These are phyloP conservation scores for Lutjanus argentimaculatus DNA, from an alignment of 2,797 vertebrate genomes.

Conservation along the genomic window DNA sequence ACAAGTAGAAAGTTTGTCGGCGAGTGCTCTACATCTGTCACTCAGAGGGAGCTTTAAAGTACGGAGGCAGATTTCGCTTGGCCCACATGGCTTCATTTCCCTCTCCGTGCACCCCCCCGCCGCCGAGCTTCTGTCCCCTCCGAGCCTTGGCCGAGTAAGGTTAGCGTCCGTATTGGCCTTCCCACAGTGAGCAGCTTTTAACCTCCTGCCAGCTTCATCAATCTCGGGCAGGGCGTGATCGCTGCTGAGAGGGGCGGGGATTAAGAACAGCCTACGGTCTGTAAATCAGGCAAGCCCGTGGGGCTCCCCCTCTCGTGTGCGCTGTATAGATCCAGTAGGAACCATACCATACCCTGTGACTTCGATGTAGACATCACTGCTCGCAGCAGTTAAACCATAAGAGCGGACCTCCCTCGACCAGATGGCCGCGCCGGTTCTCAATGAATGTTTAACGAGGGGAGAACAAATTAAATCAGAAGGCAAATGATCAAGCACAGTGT, in stretches of 20 bases:
- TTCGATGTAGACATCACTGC: constrained; percentile 61
- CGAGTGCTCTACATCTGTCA: constrained; percentile 61
- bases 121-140: constrained; percentile 66
- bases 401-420: constrained; percentile 71
- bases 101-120: constrained; percentile 35
- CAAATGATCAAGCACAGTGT: constrained; percentile 77
- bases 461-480: constrained; percentile 81
- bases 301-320: constrained; percentile 45
- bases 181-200: constrained; percentile 84
- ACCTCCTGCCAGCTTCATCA: constrained; percentile 83
- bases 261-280: constrained; percentile 76
- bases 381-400: constrained; percentile 59
- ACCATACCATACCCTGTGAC: constrained; percentile 55
- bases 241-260: constrained; percentile 74
- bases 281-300: constrained; percentile 71
- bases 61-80: constrained; percentile 58
- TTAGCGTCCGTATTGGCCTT: constrained; percentile 81
- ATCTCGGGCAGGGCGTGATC: constrained; percentile 72
- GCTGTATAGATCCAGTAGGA: constrained; percentile 65
- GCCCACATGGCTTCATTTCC: constrained; percentile 52
- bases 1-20: constrained; percentile 38
- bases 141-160: constrained; percentile 71
- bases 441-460: constrained; percentile 77
- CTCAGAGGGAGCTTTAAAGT: constrained; percentile 54
- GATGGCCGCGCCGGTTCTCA: constrained; percentile 75